Percentiles rank a stretch among this genome's conserved stretches.
Conservation (phyloP, 2,888 invertebrate genomes). For the Orthonychiurus folsomi region DNA sequence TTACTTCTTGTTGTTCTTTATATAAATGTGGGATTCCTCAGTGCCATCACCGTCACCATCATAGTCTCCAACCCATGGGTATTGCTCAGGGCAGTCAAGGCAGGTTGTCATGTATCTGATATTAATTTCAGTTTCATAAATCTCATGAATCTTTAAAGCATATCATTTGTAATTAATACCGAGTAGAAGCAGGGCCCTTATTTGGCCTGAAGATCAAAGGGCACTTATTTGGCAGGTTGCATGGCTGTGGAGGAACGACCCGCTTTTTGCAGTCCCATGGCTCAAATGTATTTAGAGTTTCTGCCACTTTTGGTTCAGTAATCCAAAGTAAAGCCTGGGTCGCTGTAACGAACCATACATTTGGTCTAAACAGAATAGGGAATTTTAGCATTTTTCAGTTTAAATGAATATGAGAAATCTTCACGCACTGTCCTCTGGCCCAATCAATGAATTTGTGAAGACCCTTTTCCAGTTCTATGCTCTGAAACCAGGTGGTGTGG, state of each 20-base stretch:
- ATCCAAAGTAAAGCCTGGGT: conserved; percentile 86
- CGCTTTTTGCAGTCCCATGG: conserved; percentile 71
- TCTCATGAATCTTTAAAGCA: neutral
- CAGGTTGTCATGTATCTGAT: conserved; percentile 76
- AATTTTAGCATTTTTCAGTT: conserved; percentile 1
- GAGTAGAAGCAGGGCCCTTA: conserved; percentile 45
- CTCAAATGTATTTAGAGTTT: conserved; percentile 61
- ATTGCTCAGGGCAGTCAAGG: conserved; percentile 69
- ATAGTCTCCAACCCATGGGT: conserved; percentile 58
- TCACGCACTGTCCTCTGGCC: conserved; percentile 62
- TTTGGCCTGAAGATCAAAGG: conserved; percentile 68
- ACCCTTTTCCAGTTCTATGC: conserved; percentile 69
- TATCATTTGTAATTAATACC: conserved; percentile 18
- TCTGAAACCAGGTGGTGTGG: conserved; percentile 95
- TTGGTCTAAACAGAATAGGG: conserved; percentile 52
- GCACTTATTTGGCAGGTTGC: conserved; percentile 72
- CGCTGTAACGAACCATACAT: conserved; percentile 76
- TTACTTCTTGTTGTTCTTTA: conserved; percentile 37
- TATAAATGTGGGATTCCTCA: conserved; percentile 38
- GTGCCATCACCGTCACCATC: conserved; percentile 36
- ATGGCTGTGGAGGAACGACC: conserved; percentile 62
- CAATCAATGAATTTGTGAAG: conserved; percentile 78
- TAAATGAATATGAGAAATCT: conserved; percentile 42
- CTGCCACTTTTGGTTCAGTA: conserved; percentile 68
- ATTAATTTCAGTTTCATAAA: no score